Evolutionary conservation across 2,888 invertebrate species (phyloP).

Genomic region (Amblyjoppa fuscipennis): DNA sequence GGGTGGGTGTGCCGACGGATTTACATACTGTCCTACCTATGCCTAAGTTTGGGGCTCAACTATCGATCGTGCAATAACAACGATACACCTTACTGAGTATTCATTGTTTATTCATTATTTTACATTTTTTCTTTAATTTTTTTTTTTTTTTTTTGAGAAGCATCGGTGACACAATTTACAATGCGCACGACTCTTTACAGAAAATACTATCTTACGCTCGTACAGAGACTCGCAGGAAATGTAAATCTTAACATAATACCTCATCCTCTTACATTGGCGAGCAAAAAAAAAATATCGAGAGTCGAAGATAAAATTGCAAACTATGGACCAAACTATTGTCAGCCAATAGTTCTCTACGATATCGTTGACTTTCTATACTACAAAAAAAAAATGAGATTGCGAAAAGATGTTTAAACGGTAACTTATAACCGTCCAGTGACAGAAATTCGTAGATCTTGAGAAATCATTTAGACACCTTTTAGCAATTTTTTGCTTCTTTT

Average conservation of each 20-base stretch:
- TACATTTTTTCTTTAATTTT: constrained; percentile 5
- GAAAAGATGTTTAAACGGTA: neutral
- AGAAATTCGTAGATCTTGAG: neutral
- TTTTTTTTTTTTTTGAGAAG: constrained; percentile 8
- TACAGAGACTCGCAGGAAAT: constrained; percentile 37
- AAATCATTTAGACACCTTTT: neutral
- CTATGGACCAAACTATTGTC: constrained; percentile 11
- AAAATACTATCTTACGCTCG: constrained; percentile 49
- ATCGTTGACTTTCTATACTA: neutral
- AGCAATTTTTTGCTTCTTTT: neutral
- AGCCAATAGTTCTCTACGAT: constrained; percentile 10
- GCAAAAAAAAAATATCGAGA: neutral
- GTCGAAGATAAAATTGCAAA: constrained; percentile 11
- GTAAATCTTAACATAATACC: neutral
- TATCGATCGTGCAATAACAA: constrained; percentile 43
- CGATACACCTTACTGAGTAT: constrained; percentile 4
- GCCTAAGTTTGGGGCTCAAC: neutral
- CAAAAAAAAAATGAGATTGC: neutral
- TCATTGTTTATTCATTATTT: constrained; percentile 21
- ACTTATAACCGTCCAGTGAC: neutral
- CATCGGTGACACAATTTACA: constrained; percentile 13
- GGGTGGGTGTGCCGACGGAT: constrained; percentile 5
- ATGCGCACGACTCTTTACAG: constrained; percentile 48
- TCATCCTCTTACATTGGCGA: constrained; percentile 6
- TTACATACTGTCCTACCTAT: neutral